phyloP scores from a whole-genome alignment of 2,113 vertebrate genomes.

The Cynocephalus volans region DNA sequence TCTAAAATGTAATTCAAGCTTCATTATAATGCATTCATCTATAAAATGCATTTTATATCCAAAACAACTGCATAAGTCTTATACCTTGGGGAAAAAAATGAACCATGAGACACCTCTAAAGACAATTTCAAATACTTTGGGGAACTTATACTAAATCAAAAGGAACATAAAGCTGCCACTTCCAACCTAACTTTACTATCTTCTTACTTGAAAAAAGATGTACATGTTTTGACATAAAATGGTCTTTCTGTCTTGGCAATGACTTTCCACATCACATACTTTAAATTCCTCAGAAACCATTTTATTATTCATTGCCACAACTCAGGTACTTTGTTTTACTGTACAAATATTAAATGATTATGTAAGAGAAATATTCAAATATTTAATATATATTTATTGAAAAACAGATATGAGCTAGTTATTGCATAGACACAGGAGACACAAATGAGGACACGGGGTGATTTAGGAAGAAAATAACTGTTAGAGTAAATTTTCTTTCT shows the following conservation, averaged over 20 bases:
- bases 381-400: neutral
- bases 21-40: constrained; percentile 21
- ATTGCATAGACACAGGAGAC: neutral
- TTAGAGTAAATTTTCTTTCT: neutral
- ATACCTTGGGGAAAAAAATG: neutral
- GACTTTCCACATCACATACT: constrained; percentile 45
- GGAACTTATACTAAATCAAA: neutral
- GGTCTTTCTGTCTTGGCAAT: constrained; percentile 2
- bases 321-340: neutral
- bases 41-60: constrained; percentile 34
- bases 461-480: neutral
- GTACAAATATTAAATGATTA: neutral
- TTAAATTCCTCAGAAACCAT: constrained; percentile 27
- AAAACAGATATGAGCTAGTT: neutral
- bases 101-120: neutral
- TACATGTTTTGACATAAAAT: constrained; percentile 29
- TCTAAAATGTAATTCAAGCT: constrained; percentile 33
- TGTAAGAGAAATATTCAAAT: neutral
- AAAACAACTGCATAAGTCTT: neutral
- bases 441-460: neutral
- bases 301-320: constrained; percentile 42
- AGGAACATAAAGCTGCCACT: neutral
- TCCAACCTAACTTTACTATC: constrained; percentile 20
- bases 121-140: neutral
- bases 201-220: neutral